Base-by-base conservation (phyloP, 2,113 vertebrate species). In the Hydropotes inermis region DNA sequence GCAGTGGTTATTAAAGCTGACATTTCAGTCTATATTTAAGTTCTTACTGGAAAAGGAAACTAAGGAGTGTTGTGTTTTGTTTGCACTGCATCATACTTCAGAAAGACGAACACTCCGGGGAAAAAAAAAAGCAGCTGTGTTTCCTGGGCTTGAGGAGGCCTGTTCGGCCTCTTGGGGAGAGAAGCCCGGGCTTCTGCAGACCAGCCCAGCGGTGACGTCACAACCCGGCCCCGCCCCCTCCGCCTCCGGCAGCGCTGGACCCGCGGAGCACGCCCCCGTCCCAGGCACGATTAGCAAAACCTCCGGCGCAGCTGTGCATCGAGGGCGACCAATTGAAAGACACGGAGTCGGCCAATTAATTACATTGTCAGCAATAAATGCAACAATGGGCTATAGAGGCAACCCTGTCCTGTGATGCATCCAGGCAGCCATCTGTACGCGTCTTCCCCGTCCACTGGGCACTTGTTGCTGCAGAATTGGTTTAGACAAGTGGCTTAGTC, bases 301-400 rank as follows among this genome's bases (percentile, higher is more conserved):
- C 70, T 88, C 54, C 33, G 50, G 39, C 12, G 17, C 89, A 96
- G 92, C 93, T 95, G 97, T 93, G 91, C 87, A 33, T 11, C 3
- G 52, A 94, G 52, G 78, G 57, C 28, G 57, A 87, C 93, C 89
- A 85, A 87, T 87, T 95, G 81, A 85, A 92, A 97, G 94, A 84
- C 57, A 96, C 90, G 94, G 97, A 97, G 87, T 90, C 70, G 90
- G 84, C 54, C 96, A 86, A 64, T 96, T 97, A 97, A 96, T 98
- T 97, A 94, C 89, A 39, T 50, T 87, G 87, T 96, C 97, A 97
- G 96, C 92, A 91, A 84, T 94, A 97, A 91, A 89, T 91, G 3
- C 33, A 89, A 74, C 96, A 89, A 79, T 82, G 91, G 83, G 88
- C 83, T 7, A 0, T 12, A 50, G 78, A 43, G 91, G 45, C 78